Evolutionary conservation across 2,113 vertebrate species (phyloP), one percentile per base, ranked within the genome.

Genomic region (Hystrix brachyura): DNA sequence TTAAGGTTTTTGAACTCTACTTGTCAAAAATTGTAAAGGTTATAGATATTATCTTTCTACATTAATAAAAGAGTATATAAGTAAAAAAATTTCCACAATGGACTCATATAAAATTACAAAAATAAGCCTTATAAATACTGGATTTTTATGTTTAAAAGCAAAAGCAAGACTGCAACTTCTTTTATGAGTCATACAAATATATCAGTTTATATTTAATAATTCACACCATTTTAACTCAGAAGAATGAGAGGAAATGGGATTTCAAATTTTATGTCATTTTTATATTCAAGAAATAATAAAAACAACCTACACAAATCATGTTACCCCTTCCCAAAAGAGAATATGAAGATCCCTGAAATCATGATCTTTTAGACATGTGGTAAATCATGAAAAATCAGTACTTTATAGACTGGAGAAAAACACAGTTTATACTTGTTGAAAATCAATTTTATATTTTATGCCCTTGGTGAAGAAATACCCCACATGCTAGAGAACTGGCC

Each of bases 361-460:
- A 72, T 92, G 43, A 83, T 93, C 84, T 55, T 94, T 93, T 53
- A 64, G 91, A 80, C 65, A 89, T 76, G 34, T 86, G 60, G 10
- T 79, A 93, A 94, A 95, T 76, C 94, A 83, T 78, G 48, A 97
- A 97, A 97, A 92, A 94, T 92, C 67, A 83, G 62, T 71, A 82
- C 46, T 96, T 95, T 79, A 93, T 83, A 79, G 92, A 97, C 94
- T 97, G 32, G 46, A 93, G 72, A 86, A 97, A 96, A 96, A 74
- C 23, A 90, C 1, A 72, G 96, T 96, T 94, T 92, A 91, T 21
- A 94, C 83, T 87, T 87, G 78, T 69, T 92, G 86, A 96, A 97
- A 98, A 96, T 96, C 90, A 97, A 88, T 97, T 97, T 98, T 85
- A 87, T 81, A 65, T 85, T 93, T 96, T 92, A 90, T 90, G 46